These are phyloP conservation scores for Xiphophorus maculatus DNA, from an alignment of 2,113 vertebrate species.

Conservation along the genomic window DNA sequence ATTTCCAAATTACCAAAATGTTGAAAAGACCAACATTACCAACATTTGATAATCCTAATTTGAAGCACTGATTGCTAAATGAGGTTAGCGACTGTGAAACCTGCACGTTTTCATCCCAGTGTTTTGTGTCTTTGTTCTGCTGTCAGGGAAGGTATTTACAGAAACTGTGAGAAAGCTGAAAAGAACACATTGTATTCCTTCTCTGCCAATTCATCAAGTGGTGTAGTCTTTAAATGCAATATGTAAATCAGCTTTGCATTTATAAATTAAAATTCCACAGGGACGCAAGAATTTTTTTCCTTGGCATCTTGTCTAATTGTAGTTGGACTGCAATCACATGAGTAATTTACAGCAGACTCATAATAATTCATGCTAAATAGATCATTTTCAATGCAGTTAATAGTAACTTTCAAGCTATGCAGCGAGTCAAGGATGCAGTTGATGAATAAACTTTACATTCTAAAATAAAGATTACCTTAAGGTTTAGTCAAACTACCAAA, in stretches of 20 bases:
- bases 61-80: constrained; percentile 20
- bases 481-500: not conserved
- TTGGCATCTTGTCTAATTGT: not conserved
- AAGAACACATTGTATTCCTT: not conserved
- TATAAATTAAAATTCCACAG: not conserved
- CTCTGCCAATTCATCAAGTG: constrained; percentile 15
- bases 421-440: not conserved
- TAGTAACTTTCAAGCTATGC: not conserved
- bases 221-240: not conserved
- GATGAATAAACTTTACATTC: not conserved
- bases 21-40: not conserved
- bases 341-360: not conserved
- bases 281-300: not conserved
- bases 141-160: not conserved
- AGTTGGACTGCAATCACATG: constrained; percentile 5
- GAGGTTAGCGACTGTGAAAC: constrained; percentile 21
- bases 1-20: constrained; percentile 2
- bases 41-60: constrained; percentile 29
- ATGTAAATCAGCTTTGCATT: not conserved
- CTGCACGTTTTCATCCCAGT: not conserved
- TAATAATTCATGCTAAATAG: not conserved
- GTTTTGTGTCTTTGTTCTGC: constrained; percentile 21
- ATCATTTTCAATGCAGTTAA: not conserved
- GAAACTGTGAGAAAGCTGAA: not conserved
- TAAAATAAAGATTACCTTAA: not conserved